Conservation (phyloP, 1,140 invertebrate species). For the Lineus longissimus region DNA sequence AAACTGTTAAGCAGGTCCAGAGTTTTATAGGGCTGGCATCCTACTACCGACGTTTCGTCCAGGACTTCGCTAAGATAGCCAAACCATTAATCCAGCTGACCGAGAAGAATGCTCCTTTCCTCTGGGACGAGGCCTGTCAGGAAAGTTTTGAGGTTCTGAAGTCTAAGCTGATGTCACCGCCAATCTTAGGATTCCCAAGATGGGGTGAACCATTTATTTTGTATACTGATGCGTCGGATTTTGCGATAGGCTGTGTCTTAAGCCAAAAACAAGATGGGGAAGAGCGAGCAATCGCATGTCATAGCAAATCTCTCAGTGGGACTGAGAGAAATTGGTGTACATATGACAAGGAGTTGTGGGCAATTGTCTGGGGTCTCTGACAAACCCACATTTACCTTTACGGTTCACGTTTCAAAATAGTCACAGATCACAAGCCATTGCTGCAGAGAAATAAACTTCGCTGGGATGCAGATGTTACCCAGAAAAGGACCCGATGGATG, state of each 20-base stretch:
- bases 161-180: conserved; percentile 17
- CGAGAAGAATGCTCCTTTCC: conserved; percentile 8
- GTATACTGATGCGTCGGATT: conserved; percentile 8
- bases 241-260: neutral
- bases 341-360: conserved; percentile 18
- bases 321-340: conserved; percentile 18
- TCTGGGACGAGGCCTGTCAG: conserved; percentile 17
- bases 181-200: conserved; percentile 25
- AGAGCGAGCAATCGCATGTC: conserved; percentile 24
- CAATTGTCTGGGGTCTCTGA: conserved; percentile 16
- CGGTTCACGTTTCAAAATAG: conserved; percentile 15
- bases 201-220: conserved; percentile 16
- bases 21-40: conserved; percentile 36
- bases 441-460: neutral
- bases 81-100: conserved; percentile 26
- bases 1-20: conserved; percentile 27
- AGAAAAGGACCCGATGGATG: conserved; percentile 7
- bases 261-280: conserved; percentile 19
- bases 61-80: conserved; percentile 28
- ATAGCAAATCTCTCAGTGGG: conserved; percentile 15
- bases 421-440: conserved; percentile 11
- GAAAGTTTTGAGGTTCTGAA: conserved; percentile 21
- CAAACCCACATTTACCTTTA: conserved; percentile 20
- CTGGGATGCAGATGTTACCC: neutral
- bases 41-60: conserved; percentile 32